Base-by-base conservation (phyloP, 1,140 invertebrate genomes). In the Drosophila mojavensis region DNA sequence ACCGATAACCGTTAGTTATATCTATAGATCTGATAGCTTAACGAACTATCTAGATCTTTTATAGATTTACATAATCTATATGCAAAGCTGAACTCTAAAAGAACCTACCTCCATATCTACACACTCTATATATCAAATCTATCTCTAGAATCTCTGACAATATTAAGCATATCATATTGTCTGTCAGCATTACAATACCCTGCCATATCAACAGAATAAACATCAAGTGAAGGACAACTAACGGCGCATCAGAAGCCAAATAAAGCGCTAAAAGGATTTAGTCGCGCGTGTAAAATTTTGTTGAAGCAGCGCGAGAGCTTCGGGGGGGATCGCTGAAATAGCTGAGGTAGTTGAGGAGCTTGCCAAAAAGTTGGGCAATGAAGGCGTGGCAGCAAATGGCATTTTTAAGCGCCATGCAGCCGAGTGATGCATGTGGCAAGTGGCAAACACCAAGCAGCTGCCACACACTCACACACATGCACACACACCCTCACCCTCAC, bases 221-320 rank as follows among this genome's bases (percentile, higher is more conserved):
- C 77, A 83, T 76, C 64, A 60, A 60, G 48, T 60, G 60, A 17
- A 45, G 51, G 36, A 58, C 45, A 62, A 47, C 41, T n/a, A 17
- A 70, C 43, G 55, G 48, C 65, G 73, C 66, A 68, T 78, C 70
- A 89, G 76, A 83, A 84, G 77, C 78, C 74, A 61, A 89, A 89
- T 89, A 88, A 88, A 89, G 80, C 84, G 84, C 74, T 81, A 88
- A 88, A 89, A 89, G 84, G 80, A 89, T 88, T 88, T 88, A 78
- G 75, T 66, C 54, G 65, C 68, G 58, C 61, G 54, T 71, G 28
- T 45, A 30, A 51, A 59, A 69, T 55, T 11, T 28, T 7, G 28
- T 15, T 4, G n/a, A 11, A 4, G 15, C 43, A 45, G n/a, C 9
- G 20, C 3, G 47, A 24, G 11, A 4, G 28, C 28, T 5, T 4